phyloP scores from a whole-genome alignment of 2,888 invertebrate species.

The Synergus itoensis region DNA sequence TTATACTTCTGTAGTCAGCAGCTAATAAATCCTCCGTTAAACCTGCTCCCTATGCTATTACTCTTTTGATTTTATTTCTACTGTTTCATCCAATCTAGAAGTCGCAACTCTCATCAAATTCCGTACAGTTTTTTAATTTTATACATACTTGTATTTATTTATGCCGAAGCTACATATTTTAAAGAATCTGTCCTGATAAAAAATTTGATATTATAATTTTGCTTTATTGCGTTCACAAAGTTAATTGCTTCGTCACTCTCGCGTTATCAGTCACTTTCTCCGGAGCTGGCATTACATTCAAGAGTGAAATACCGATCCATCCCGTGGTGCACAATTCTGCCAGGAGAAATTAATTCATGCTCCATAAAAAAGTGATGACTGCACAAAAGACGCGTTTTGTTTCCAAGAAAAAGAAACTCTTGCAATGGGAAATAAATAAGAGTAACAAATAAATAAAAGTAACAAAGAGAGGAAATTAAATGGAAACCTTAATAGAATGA shows the following conservation, averaged over 20 bases:
- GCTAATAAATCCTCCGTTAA: conserved; percentile 54
- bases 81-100: neutral
- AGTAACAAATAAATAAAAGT: neutral
- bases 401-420: neutral
- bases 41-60: neutral
- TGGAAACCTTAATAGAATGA: too few species aligned
- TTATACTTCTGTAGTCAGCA: conserved; percentile 56
- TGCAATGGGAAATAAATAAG: neutral
- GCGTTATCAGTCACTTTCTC: conserved; percentile 55
- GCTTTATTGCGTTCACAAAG: neutral
- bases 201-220: conserved; percentile 18
- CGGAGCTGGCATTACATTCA: conserved; percentile 40
- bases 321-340: conserved; percentile 7
- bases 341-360: conserved; percentile 29
- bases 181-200: neutral
- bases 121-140: neutral
- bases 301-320: conserved; percentile 46
- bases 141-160: neutral
- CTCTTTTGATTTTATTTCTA: conserved; percentile 5
- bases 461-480: neutral
- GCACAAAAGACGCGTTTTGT: conserved; percentile 6
- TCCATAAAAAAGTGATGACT: conserved; percentile 11
- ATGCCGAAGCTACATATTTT: neutral
- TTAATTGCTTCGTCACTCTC: conserved; percentile 54
- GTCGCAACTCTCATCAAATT: neutral